Conservation (phyloP, 1,140 invertebrate genomes). For the Drosophila guanche region DNA sequence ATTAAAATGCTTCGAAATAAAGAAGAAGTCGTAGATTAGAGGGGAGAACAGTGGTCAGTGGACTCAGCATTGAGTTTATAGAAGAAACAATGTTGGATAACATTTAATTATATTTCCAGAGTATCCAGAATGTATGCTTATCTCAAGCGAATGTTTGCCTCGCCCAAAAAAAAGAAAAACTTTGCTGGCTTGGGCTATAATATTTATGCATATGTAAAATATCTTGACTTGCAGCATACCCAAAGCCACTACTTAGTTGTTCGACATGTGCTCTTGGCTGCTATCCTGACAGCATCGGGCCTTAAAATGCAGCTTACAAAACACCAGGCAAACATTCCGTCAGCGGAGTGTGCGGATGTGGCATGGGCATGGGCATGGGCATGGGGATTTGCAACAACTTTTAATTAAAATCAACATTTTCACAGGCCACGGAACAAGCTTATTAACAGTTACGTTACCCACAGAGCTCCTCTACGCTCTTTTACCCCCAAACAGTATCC, state of each 20-base stretch:
- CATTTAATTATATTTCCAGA: too few species aligned
- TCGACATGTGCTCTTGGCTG: conserved; percentile 72
- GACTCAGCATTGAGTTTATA: neutral
- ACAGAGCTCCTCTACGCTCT: conserved; percentile 18
- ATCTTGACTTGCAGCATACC: conserved; percentile 31
- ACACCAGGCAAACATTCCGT: conserved; percentile 68
- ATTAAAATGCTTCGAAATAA: conserved; percentile 27
- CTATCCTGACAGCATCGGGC: conserved; percentile 78
- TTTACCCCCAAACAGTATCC: neutral
- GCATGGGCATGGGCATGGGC: neutral
- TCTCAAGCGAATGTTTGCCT: conserved; percentile 25
- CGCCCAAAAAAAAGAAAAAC: conserved; percentile 21
- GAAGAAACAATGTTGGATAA: too few species aligned
- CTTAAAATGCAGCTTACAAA: conserved; percentile 77
- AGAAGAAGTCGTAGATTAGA: conserved; percentile 35
- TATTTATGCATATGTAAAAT: conserved; percentile 40
- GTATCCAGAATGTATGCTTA: conserved; percentile 15
- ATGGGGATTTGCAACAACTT: conserved; percentile 54
- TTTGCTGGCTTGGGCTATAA: conserved; percentile 17
- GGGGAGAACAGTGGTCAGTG: neutral
- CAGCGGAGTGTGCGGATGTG: neutral
- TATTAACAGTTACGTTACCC: conserved; percentile 75
- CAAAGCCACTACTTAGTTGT: conserved; percentile 54
- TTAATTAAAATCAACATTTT: conserved; percentile 82
- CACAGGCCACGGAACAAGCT: conserved; percentile 74